Evolutionary conservation across 1,140 invertebrate genomes (phyloP).

Genomic region (Chelonus insularis): DNA sequence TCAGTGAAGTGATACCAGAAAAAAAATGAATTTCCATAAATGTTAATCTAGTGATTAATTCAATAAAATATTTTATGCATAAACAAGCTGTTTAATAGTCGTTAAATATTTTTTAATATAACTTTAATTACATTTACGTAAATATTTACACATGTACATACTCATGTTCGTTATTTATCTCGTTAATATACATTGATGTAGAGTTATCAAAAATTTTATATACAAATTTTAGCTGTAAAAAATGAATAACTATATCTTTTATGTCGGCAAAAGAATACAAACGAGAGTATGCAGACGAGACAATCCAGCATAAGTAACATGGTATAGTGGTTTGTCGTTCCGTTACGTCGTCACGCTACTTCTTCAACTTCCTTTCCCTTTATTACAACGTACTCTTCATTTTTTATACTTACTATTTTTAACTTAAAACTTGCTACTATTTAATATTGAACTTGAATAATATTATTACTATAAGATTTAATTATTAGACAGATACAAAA

Average conservation of each 20-base stretch:
- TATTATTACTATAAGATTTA: no score
- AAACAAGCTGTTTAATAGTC: not conserved
- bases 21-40: constrained; percentile 52
- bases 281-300: not conserved
- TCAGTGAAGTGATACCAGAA: constrained; percentile 65
- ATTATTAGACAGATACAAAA: no score
- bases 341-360: constrained; percentile 34
- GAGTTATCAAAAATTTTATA: constrained; percentile 25
- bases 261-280: not conserved
- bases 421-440: no score
- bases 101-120: no score
- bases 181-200: constrained; percentile 10
- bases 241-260: not conserved
- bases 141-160: no score
- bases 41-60: constrained; percentile 11
- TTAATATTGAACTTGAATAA: no score
- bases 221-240: not conserved
- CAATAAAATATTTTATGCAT: not conserved
- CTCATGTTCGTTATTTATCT: no score
- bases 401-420: no score
- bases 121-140: no score
- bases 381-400: no score
- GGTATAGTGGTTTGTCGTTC: constrained; percentile 32
- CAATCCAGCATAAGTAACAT: constrained; percentile 3
- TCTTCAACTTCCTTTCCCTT: constrained; percentile 31